Percentiles rank a stretch among this genome's conserved stretches.
phyloP scores from a whole-genome alignment of 2,113 vertebrate genomes.

The Tinamus guttatus region DNA sequence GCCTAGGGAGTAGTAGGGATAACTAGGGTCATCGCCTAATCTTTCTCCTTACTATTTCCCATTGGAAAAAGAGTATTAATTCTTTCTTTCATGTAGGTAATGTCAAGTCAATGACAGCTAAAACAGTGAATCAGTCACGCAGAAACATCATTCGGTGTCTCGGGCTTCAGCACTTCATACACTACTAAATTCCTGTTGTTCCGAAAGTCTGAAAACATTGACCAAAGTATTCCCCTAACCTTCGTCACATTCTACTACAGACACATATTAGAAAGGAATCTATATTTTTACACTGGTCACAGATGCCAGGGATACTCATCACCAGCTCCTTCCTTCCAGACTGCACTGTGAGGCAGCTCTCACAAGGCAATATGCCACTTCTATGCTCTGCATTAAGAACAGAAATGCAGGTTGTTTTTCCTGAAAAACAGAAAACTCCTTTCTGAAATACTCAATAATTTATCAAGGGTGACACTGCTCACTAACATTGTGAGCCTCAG shows the following conservation, averaged over 20 bases:
- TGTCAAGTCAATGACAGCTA: neutral
- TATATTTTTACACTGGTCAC: neutral
- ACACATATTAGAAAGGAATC: neutral
- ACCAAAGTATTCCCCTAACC: neutral
- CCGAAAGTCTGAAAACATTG: neutral
- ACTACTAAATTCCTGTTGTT: neutral
- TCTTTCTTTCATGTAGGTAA: neutral
- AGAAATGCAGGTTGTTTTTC: neutral
- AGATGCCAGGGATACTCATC: neutral
- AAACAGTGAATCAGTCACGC: neutral
- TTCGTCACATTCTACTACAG: neutral
- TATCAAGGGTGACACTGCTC: neutral
- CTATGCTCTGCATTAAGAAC: neutral
- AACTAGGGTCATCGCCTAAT: neutral
- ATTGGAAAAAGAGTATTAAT: neutral
- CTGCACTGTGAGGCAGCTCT: neutral
- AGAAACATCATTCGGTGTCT: neutral
- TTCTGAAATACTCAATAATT: neutral
- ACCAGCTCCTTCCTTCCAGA: neutral
- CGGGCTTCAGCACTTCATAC: neutral
- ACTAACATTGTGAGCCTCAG: neutral
- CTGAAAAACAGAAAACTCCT: neutral
- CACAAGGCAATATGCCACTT: neutral
- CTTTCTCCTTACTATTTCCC: neutral
- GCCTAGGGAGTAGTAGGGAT: neutral